Evolutionary conservation across 2,888 invertebrate genomes (phyloP), one percentile per base, ranked within the genome.

Genomic region (Polia nebulosa): DNA sequence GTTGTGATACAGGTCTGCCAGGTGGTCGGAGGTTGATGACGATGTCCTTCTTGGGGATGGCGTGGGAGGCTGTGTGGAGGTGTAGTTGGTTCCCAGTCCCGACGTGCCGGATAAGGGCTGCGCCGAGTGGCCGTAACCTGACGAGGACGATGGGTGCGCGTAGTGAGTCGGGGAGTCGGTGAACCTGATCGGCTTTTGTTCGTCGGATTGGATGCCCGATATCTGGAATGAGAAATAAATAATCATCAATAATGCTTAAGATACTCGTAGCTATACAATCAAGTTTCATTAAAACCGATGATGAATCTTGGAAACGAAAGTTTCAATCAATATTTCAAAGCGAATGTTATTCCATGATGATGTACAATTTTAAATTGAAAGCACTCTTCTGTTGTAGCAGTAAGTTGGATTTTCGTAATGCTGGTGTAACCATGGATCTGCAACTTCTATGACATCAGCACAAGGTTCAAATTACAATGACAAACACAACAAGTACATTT

Each of bases 121-220:
- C 0, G 93, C 96, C 1, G 96, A 96, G 68, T 95, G 93, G 0
- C 96, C 96, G 87, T 94, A 95, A 20, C 94, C 95, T 0, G 95
- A 95, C 0, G 96, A 95, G 0, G 96, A 94, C 53, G 95, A 96
- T 6, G 95, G 90, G 64, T 94, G 96, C 6, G 96, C 96, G 90
- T 97, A 97, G 85, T 97, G 97, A 68, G 97, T 97, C 17, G 97
- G 97, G 2, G 97, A 97, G 90, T 98, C 97, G 0, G 97, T 97
- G 91, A 97, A 97, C 64, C 97, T 95, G 57, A 97, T 92, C 1
- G 97, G 97, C 83, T 97, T 97, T 81, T 96, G 96, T 75, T 96
- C 97, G 60, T 96, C 96, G 22, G 94, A 88, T 85, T 96, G 96
- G 11, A 96, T 88, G 56, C 93, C 93, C 4, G 94, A 89, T 66